These are phyloP conservation scores for Monoplex corrugatus DNA, from an alignment of 2,888 invertebrate genomes.

Conservation along the genomic window DNA sequence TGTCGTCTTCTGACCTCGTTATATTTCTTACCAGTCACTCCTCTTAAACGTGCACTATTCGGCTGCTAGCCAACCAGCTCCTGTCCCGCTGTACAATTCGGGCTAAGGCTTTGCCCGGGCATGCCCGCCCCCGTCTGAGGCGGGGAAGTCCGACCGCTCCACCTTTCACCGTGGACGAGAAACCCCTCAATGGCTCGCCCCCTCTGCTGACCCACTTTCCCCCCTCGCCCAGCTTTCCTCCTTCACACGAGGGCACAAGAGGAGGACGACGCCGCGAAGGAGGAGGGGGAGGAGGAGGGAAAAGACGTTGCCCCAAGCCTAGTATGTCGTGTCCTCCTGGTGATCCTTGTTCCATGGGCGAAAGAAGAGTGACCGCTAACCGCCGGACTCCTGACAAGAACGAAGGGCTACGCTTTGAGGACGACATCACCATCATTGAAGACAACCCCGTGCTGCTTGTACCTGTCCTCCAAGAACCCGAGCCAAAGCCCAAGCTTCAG, in stretches of 20 bases:
- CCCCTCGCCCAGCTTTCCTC: background rate
- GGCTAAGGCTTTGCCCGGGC: slow-evolving; percentile 43
- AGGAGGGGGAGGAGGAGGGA: slow-evolving; percentile 9
- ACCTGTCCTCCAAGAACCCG: slow-evolving; percentile 55
- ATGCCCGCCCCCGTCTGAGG: slow-evolving; percentile 46
- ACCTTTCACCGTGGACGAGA: slow-evolving; percentile 12
- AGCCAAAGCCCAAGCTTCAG: slow-evolving; percentile 55
- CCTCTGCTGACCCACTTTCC: slow-evolving; percentile 14
- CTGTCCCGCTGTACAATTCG: slow-evolving; percentile 43
- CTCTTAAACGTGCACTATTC: background rate
- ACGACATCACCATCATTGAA: slow-evolving; percentile 57
- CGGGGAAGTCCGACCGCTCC: slow-evolving; percentile 32
- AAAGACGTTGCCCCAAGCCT: slow-evolving; percentile 36
- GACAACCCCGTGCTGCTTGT: slow-evolving; percentile 58
- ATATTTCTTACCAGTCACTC: background rate
- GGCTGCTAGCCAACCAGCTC: slow-evolving; percentile 25
- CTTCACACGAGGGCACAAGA: background rate
- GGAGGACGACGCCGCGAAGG: background rate
- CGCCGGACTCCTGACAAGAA: slow-evolving; percentile 47
- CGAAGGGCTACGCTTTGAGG: slow-evolving; percentile 48
- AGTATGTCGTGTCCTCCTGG: slow-evolving; percentile 58
- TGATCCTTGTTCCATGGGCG: slow-evolving; percentile 62
- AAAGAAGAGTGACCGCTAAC: slow-evolving; percentile 55
- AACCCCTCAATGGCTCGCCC: slow-evolving; percentile 44
- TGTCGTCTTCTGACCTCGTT: too few species aligned